These are phyloP conservation scores for Megastigmus dorsalis DNA, from an alignment of 2,888 invertebrate genomes.

Conservation along the genomic window DNA sequence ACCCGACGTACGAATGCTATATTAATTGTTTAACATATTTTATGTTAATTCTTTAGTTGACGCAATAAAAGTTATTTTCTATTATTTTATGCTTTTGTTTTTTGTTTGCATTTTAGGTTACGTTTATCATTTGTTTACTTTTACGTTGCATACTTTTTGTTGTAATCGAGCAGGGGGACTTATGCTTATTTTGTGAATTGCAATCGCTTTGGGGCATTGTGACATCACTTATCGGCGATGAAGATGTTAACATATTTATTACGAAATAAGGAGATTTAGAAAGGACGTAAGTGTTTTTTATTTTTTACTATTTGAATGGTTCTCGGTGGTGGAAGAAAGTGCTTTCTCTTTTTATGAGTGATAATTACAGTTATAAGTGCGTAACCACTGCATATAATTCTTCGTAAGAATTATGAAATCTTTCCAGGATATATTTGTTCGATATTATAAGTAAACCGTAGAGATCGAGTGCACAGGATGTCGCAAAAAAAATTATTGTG, in stretches of 20 bases:
- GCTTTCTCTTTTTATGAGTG: conserved; percentile 14
- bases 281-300: conserved; percentile 11
- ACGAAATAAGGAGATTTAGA: not conserved
- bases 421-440: conserved; percentile 48
- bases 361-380: conserved; percentile 20
- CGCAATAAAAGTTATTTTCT: conserved; percentile 48
- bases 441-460: conserved; percentile 39
- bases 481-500: conserved; percentile 8
- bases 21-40: conserved; percentile 27
- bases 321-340: not conserved
- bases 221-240: conserved; percentile 24
- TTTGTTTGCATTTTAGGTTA: not conserved
- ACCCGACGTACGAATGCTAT: not conserved
- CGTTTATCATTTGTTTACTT: not conserved
- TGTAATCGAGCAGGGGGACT: no score
- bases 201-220: conserved; percentile 20
- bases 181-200: no score
- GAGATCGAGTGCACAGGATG: conserved; percentile 1
- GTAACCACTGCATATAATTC: conserved; percentile 3
- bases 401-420: conserved; percentile 13
- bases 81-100: conserved; percentile 34
- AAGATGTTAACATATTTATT: not conserved
- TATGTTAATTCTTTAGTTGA: conserved; percentile 31
- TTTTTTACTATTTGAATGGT: conserved; percentile 10
- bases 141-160: not conserved